Conservation (phyloP, 2,113 vertebrate species). For the Eptatretus burgeri region DNA sequence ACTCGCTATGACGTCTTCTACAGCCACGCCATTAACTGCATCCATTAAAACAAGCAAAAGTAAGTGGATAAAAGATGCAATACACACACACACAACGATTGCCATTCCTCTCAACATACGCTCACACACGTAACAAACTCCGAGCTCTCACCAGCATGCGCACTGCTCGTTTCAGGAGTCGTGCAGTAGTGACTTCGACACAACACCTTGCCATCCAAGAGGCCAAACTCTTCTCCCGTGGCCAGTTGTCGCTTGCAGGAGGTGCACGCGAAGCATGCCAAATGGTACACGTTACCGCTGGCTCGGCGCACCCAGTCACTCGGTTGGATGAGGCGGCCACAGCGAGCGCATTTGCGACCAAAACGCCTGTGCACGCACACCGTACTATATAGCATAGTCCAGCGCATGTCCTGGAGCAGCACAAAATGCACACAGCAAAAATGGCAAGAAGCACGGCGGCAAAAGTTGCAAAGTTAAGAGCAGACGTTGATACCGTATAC, state of each 20-base stretch:
- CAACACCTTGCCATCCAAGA: conserved; percentile 82
- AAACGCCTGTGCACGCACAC: conserved; percentile 31
- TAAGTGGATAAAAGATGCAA: neutral
- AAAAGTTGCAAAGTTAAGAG: too few relatives aligned
- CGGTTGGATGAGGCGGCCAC: conserved; percentile 64
- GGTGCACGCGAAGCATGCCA: conserved; percentile 89
- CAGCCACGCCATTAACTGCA: too few relatives aligned
- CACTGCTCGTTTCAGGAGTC: too few relatives aligned
- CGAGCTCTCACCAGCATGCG: too few relatives aligned
- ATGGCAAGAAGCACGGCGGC: too few relatives aligned
- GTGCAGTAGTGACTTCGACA: conserved; percentile 49
- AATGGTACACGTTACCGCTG: conserved; percentile 69
- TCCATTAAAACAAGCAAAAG: conserved; percentile 6
- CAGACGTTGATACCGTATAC: too few relatives aligned
- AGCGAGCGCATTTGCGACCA: conserved; percentile 72
- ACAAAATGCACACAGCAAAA: too few relatives aligned
- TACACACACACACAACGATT: conserved; percentile 19
- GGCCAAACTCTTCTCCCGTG: conserved; percentile 78
- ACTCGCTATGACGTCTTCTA: conserved; percentile 15
- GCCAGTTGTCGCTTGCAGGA: conserved; percentile 91
- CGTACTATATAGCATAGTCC: too few relatives aligned
- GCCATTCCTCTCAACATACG: conserved; percentile 79
- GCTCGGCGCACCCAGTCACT: conserved; percentile 93
- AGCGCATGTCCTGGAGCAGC: too few relatives aligned
- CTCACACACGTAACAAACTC: conserved; percentile 61